Conservation (phyloP, 2,113 vertebrate genomes). For the Albula goreensis region DNA sequence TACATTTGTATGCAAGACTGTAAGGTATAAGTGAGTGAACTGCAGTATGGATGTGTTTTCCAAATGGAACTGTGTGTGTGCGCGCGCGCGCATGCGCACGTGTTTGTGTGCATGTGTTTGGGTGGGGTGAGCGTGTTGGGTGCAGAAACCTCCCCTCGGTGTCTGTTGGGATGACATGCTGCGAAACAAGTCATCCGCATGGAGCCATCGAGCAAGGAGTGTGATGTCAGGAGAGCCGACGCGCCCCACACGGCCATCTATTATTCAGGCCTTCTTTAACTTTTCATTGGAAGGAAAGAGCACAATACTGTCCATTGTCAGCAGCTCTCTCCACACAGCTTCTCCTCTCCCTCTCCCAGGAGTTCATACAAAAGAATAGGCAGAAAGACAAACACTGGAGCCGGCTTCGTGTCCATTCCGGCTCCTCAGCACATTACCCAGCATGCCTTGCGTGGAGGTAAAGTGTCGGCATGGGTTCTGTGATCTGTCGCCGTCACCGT, state of each 20-base stretch:
- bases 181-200: not conserved
- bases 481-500: not conserved
- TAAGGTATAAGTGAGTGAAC: no score
- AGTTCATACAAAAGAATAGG: not conserved
- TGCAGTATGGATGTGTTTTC: no score
- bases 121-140: not conserved
- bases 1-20: no score
- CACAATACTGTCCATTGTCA: not conserved
- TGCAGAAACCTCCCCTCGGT: not conserved
- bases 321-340: not conserved
- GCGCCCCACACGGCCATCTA: not conserved
- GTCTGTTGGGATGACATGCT: not conserved
- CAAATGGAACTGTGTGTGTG: no score
- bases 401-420: not conserved
- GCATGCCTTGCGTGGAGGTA: not conserved
- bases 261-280: conserved; percentile 10
- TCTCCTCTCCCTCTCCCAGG: not conserved
- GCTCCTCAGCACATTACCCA: not conserved
- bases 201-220: not conserved
- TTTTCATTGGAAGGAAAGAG: not conserved
- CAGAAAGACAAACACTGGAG: no score
- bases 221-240: not conserved
- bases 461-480: not conserved
- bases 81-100: not conserved
- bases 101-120: not conserved